A percentile compares a stretch with the other conserved stretches of the same genome.
Evolutionary conservation across 2,113 vertebrate genomes (phyloP).

Genomic region (Ornithorhynchus anatinus): DNA sequence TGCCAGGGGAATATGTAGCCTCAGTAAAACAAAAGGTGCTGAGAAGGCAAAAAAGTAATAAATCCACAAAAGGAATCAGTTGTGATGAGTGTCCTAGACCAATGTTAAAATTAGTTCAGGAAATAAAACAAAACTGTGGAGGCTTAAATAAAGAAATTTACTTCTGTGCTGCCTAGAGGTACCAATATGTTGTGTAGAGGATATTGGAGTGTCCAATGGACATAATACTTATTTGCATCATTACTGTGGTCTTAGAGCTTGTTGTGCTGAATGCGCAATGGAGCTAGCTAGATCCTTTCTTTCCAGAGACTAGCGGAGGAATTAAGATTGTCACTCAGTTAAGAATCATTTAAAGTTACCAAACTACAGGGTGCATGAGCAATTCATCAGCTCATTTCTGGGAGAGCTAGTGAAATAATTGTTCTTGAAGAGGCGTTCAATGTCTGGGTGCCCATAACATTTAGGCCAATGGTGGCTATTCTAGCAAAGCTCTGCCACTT

Average conservation of each 20-base stretch:
- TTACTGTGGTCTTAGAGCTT: background rate
- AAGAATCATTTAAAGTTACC: constrained; percentile 53
- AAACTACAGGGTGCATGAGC: constrained; percentile 31
- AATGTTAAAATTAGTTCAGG: constrained; percentile 28
- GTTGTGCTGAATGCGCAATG: background rate
- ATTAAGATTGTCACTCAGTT: constrained; percentile 47
- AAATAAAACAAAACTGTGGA: background rate
- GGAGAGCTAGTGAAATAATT: constrained; percentile 28
- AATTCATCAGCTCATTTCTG: constrained; percentile 43
- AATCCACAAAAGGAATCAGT: constrained; percentile 24
- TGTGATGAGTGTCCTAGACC: constrained; percentile 19
- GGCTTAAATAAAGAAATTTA: constrained; percentile 1
- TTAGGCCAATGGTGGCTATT: background rate
- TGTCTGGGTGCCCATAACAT: background rate
- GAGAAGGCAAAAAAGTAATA: constrained; percentile 16
- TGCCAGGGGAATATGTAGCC: background rate
- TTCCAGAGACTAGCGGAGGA: constrained; percentile 41
- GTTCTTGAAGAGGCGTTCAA: constrained; percentile 30
- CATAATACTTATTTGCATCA: constrained; percentile 28
- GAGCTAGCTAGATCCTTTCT: constrained; percentile 28
- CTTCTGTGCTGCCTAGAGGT: background rate
- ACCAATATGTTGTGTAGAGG: background rate
- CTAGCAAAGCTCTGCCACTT: background rate
- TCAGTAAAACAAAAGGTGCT: constrained; percentile 5
- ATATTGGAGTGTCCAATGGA: background rate